Percentiles rank a stretch among this genome's conserved stretches.
Conservation (phyloP, 2,113 vertebrate species). For the Eleginops maclovinus region DNA sequence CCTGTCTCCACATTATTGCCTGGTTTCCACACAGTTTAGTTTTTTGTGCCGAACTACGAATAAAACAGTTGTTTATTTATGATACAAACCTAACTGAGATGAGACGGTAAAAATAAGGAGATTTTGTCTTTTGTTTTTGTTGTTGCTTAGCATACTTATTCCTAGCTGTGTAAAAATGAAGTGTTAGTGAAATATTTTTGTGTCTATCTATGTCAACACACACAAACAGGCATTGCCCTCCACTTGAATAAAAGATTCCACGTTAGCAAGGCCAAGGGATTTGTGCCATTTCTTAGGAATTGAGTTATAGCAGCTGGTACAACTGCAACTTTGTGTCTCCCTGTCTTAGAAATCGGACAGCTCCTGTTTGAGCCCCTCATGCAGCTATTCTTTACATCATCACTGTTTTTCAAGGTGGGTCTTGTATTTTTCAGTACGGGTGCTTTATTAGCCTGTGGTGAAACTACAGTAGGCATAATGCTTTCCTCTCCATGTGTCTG, state of each 20-base stretch:
- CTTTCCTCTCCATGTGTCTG: constrained; percentile 6
- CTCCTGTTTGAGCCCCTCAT: constrained; percentile 88
- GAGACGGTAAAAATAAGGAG: no score
- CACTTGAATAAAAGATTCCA: not conserved
- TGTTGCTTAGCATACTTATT: no score
- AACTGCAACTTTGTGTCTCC: constrained; percentile 41
- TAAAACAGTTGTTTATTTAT: no score
- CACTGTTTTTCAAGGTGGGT: constrained; percentile 93
- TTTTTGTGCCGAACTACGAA: no score
- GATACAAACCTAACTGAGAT: no score
- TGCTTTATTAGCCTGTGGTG: constrained; percentile 9
- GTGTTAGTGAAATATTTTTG: not conserved
- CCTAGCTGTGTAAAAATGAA: no score
- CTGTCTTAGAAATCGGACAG: constrained; percentile 84
- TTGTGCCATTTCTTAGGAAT: not conserved
- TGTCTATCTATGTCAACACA: not conserved
- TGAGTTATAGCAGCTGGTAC: not conserved
- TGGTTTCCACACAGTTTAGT: no score
- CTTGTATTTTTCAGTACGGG: not conserved
- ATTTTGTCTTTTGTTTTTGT: no score
- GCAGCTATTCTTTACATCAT: constrained; percentile 93
- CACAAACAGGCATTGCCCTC: not conserved
- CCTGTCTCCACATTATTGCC: not conserved
- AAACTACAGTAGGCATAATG: not conserved
- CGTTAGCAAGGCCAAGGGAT: not conserved